Evolutionary conservation across 2,797 vertebrate species (phyloP).

Genomic region (Melanotaenia nigrans): DNA sequence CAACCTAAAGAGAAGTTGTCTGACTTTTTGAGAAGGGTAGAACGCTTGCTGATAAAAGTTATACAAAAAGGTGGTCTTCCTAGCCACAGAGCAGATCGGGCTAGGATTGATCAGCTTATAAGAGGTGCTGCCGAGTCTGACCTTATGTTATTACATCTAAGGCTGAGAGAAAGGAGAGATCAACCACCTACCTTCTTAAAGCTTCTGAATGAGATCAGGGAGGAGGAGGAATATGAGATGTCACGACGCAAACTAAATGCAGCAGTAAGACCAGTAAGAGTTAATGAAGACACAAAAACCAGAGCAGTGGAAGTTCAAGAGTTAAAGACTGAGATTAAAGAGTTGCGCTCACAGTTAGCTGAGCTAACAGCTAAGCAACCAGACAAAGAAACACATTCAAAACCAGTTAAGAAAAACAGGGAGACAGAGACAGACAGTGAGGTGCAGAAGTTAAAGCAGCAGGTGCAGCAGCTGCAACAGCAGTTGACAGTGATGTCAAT

Average conservation of each 20-base stretch:
- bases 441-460: too few species aligned
- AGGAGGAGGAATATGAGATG: neutral
- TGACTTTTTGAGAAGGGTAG: constrained; percentile 1
- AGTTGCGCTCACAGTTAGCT: too few species aligned
- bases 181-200: neutral
- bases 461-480: too few species aligned
- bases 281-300: neutral
- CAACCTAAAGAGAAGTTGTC: neutral
- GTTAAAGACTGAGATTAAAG: too few species aligned
- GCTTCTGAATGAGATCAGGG: neutral
- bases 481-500: too few species aligned
- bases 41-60: neutral
- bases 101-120: neutral
- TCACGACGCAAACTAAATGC: too few species aligned
- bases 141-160: neutral
- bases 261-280: too few species aligned
- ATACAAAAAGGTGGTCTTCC: neutral
- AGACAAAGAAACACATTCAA: too few species aligned
- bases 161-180: neutral
- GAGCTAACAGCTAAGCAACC: too few species aligned
- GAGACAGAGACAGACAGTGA: too few species aligned
- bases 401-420: too few species aligned
- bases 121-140: neutral
- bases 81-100: neutral
- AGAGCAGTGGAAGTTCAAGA: neutral